A percentile compares a stretch with the other conserved stretches of the same genome.
Conservation (phyloP, 2,888 invertebrate genomes). For the Chloroclysta siterata region DNA sequence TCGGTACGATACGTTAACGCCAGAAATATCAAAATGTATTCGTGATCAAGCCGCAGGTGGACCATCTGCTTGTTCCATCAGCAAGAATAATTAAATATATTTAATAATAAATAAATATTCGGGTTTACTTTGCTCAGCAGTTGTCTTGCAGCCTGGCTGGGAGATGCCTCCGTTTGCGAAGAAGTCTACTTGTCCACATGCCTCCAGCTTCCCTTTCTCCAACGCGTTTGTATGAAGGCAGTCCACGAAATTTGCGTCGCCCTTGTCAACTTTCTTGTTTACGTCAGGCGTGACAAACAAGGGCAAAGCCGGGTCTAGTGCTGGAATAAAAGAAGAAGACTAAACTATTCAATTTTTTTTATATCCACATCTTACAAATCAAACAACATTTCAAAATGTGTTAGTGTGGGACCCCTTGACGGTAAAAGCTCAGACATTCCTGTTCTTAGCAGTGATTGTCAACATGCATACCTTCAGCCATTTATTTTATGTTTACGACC, state of each 20-base stretch:
- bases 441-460: no score
- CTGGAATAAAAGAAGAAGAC: conserved; percentile 56
- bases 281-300: conserved; percentile 80
- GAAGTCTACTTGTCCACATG: conserved; percentile 83
- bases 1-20: no score
- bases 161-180: conserved; percentile 84
- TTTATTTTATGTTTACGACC: no score
- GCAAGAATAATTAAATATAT: no score
- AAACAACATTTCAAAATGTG: no score
- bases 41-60: no score
- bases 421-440: no score
- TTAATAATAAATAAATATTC: neutral
- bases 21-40: no score
- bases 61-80: no score
- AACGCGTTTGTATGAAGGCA: conserved; percentile 87
- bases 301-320: conserved; percentile 88
- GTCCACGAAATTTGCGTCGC: conserved; percentile 87
- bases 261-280: conserved; percentile 77
- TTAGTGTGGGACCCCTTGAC: neutral
- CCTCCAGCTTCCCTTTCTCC: conserved; percentile 82
- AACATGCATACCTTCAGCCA: no score
- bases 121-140: conserved; percentile 52
- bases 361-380: no score
- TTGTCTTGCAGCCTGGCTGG: conserved; percentile 85
- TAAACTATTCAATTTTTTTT: no score